Conservation (phyloP, 2,797 vertebrate species). For the Diceros bicornis region DNA sequence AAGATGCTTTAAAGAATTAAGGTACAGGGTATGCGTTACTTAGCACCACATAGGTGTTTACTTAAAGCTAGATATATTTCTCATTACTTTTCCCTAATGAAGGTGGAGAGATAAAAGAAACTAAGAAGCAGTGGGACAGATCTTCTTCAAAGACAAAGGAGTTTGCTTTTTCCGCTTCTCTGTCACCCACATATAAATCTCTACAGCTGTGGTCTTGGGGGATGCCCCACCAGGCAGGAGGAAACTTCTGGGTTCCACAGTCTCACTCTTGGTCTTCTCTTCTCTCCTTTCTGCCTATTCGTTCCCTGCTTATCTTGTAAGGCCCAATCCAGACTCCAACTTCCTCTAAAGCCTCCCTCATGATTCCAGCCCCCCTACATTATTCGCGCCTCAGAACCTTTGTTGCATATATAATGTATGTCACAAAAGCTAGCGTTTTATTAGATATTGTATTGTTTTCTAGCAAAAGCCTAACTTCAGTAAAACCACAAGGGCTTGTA, state of each 20-base stretch:
- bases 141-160: neutral
- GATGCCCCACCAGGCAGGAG: neutral
- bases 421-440: neutral
- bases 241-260: neutral
- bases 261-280: neutral
- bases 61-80: neutral
- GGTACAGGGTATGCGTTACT: neutral
- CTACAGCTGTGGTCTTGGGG: neutral
- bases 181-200: neutral
- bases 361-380: neutral
- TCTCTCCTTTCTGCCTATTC: neutral
- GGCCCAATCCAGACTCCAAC: neutral
- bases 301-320: neutral
- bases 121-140: neutral
- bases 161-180: neutral
- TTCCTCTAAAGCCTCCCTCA: neutral
- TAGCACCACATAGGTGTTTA: neutral
- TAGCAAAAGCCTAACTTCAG: slow-evolving; percentile 35
- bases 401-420: neutral
- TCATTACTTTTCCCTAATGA: neutral
- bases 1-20: neutral
- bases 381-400: neutral
- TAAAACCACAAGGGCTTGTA: neutral
- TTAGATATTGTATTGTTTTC: slow-evolving; percentile 1
- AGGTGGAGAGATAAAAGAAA: neutral